Evolutionary conservation across 2,797 vertebrate species (phyloP).

Genomic region (Columba guinea): DNA sequence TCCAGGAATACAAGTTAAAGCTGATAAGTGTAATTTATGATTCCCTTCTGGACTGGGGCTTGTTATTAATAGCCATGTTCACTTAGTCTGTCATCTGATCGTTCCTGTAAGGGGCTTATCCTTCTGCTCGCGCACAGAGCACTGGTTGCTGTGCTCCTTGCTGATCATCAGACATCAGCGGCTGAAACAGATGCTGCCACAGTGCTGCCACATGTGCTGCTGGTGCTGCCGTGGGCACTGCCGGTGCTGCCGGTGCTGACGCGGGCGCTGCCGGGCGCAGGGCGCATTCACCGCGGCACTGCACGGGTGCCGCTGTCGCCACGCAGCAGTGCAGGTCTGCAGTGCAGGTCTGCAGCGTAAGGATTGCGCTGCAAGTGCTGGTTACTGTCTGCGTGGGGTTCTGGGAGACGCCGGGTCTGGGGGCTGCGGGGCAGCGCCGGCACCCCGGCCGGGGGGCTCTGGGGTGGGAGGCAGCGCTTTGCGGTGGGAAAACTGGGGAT

Average conservation of each 20-base stretch:
- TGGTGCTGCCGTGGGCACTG: no score
- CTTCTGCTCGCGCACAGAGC: not conserved
- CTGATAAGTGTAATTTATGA: conserved; percentile 31
- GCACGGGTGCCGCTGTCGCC: fast-evolving
- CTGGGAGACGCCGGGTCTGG: no score
- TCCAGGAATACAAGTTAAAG: not conserved
- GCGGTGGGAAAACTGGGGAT: fast-evolving
- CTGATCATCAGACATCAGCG: not conserved
- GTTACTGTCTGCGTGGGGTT: not conserved
- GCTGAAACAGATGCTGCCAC: not conserved
- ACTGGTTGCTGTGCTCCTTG: not conserved
- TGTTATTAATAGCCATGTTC: conserved; percentile 37
- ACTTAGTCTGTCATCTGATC: conserved; percentile 22
- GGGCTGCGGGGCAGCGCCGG: not conserved
- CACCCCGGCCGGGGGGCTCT: fast-evolving
- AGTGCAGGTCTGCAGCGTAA: fast-evolving
- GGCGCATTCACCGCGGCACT: no score
- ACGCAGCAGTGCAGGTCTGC: not conserved
- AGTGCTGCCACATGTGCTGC: no score
- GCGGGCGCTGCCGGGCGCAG: no score
- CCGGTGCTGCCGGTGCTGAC: not conserved
- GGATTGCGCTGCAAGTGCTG: not conserved
- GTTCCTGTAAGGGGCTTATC: not conserved
- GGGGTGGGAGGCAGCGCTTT: not conserved
- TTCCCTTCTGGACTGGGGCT: not conserved